Base-by-base conservation (phyloP, 2,888 invertebrate genomes). In the Tinea trinotella region DNA sequence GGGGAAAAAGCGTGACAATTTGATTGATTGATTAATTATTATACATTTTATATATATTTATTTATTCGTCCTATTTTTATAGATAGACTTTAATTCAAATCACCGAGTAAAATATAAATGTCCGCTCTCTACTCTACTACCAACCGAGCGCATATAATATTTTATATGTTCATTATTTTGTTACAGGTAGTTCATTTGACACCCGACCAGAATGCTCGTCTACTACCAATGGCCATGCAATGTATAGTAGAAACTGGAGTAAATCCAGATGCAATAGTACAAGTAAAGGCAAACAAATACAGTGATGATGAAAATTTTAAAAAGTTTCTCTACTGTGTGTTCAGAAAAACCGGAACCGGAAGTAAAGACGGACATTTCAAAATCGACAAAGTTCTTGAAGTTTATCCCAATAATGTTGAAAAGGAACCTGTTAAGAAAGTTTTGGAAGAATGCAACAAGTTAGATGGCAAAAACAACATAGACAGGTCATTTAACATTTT, bases 121-220 rank as follows among this genome's bases (percentile, higher is more conserved):
- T n/a, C n/a, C n/a, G n/a, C n/a, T n/a, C n/a, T n/a, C n/a, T n/a
- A n/a, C n/a, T n/a, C n/a, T n/a, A n/a, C n/a, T n/a, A n/a, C n/a
- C n/a, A n/a, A n/a, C n/a, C n/a, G n/a, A n/a, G n/a, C n/a, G n/a
- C n/a, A n/a, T n/a, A n/a, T n/a, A n/a, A n/a, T n/a, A n/a, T n/a
- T n/a, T n/a, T n/a, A n/a, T n/a, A n/a, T n/a, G n/a, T n/a, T n/a
- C n/a, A n/a, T n/a, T n/a, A 22, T 22, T 22, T 22, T 22, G 22
- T 30, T 63, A 4, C 66, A 81, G 80, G 69, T 64, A 35, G 70
- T 71, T 1, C 68, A 72, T 17, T 62, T 80, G 1, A 64, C 72
- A 0, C 64, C 66, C 15, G 56, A 63, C 0, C 76, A 77, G 57
- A 74, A 62, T 19, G 77, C 78, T 3, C 76, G 70, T 58, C 76